Evolutionary conservation across 2,113 vertebrate genomes (phyloP).

Genomic region (Siniperca chuatsi): DNA sequence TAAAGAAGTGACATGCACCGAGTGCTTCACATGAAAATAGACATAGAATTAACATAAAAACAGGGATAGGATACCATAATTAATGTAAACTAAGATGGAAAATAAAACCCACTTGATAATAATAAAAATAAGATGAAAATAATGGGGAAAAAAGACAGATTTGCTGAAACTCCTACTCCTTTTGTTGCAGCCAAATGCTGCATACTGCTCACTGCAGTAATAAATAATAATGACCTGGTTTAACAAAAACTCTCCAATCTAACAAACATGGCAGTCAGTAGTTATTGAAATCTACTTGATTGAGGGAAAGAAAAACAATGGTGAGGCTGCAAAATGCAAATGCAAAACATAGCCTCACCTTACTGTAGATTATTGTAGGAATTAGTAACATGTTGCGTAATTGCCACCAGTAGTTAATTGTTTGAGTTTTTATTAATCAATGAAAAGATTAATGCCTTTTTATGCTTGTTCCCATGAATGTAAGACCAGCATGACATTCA

Average conservation of each 20-base stretch:
- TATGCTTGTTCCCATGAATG: neutral
- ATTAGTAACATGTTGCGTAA: neutral
- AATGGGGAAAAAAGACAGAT: neutral
- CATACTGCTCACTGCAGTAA: neutral
- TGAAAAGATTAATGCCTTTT: neutral
- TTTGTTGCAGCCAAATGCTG: neutral
- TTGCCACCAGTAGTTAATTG: neutral
- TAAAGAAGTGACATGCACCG: too few relatives aligned
- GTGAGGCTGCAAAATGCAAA: neutral
- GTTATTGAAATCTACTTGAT: neutral
- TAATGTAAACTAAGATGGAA: too few relatives aligned
- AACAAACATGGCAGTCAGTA: neutral
- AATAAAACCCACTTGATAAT: too few relatives aligned
- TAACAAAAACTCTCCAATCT: neutral
- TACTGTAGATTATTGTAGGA: neutral
- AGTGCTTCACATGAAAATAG: too few relatives aligned
- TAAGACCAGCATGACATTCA: neutral
- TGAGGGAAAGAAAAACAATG: neutral
- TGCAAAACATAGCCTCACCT: neutral
- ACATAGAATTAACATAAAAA: too few relatives aligned
- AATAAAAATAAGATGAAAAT: too few relatives aligned
- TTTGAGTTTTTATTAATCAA: too few relatives aligned
- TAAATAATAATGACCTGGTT: slow-evolving; percentile 1
- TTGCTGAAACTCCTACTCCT: neutral
- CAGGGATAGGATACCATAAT: too few relatives aligned